phyloP scores from a whole-genome alignment of 2,888 invertebrate genomes.

The Phortica okadai region DNA sequence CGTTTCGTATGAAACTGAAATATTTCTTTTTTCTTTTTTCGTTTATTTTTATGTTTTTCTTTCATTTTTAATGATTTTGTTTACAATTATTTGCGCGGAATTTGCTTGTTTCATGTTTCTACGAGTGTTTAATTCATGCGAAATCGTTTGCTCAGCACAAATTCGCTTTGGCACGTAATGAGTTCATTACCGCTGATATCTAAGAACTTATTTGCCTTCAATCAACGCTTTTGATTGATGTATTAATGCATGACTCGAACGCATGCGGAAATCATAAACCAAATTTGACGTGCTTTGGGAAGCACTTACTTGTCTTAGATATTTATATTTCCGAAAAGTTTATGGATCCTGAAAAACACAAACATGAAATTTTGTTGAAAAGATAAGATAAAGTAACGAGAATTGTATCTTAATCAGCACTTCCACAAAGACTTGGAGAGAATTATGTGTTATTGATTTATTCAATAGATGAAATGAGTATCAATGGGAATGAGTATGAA shows the following conservation, averaged over 20 bases:
- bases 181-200: not conserved
- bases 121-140: not conserved
- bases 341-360: not conserved
- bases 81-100: not conserved
- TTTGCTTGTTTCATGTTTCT: not conserved
- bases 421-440: too few relatives aligned
- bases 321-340: not conserved
- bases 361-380: not conserved
- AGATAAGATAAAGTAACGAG: too few relatives aligned
- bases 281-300: not conserved
- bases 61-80: conserved; percentile 9
- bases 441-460: too few relatives aligned
- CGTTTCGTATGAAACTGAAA: not conserved
- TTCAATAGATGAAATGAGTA: too few relatives aligned
- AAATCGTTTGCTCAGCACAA: not conserved
- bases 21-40: not conserved
- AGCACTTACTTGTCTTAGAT: not conserved
- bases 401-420: too few relatives aligned
- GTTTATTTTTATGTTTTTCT: not conserved
- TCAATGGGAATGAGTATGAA: too few relatives aligned
- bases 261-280: not conserved
- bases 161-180: not conserved
- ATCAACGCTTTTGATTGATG: conserved; percentile 2
- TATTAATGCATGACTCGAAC: not conserved
- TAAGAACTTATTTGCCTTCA: not conserved